Evolutionary conservation across 2,888 invertebrate genomes (phyloP).

Genomic region (Reticulitermes lucifugus): DNA sequence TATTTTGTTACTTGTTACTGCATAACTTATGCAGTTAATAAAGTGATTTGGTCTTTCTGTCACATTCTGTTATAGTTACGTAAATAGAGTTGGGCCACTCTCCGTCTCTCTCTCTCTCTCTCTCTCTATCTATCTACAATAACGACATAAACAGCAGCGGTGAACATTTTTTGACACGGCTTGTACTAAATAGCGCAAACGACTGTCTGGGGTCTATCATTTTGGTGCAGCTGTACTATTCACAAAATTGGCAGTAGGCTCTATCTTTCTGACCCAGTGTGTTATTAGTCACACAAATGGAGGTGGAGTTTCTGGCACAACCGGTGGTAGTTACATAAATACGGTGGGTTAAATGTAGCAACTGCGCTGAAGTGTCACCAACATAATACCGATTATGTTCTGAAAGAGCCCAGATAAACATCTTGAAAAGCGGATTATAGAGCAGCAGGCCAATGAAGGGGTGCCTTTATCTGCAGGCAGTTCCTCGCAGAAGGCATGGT

Average conservation of each 20-base stretch:
- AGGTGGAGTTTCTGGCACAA: neutral
- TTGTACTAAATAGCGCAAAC: neutral
- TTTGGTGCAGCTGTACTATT: no score
- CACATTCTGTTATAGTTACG: no score
- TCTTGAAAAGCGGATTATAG: conserved; percentile 19
- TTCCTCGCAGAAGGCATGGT: neutral
- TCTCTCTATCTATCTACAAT: no score
- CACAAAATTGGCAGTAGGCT: no score
- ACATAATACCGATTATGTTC: conserved; percentile 5
- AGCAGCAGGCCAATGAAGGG: neutral
- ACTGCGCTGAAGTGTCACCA: conserved; percentile 3
- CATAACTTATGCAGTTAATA: no score
- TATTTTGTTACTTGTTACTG: no score
- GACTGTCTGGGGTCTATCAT: no score
- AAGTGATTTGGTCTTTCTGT: no score
- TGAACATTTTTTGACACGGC: neutral
- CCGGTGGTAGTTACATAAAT: neutral
- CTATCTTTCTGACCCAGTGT: neutral
- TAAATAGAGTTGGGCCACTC: no score
- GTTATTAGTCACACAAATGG: neutral
- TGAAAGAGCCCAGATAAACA: conserved; percentile 14
- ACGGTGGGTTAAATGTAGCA: neutral
- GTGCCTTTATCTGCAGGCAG: neutral
- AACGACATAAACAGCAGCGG: no score
- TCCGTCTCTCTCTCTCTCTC: no score